Evolutionary conservation across 2,888 invertebrate genomes (phyloP).

Genomic region (Nomada hirtipes): DNA sequence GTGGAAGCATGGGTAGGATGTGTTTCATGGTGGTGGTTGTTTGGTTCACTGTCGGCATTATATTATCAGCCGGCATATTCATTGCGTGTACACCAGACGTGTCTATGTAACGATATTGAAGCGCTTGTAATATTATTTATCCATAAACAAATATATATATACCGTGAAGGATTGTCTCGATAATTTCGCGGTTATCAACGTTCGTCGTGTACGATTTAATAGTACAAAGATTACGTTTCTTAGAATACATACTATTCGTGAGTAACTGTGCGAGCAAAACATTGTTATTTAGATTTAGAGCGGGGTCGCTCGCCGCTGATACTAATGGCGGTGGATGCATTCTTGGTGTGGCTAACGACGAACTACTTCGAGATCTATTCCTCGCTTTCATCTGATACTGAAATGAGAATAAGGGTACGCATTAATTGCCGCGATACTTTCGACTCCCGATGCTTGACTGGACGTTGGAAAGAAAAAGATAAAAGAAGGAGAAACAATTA

Average conservation of each 20-base stretch:
- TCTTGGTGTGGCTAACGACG: slow-evolving; percentile 84
- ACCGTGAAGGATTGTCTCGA: slow-evolving; percentile 34
- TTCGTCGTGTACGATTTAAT: slow-evolving; percentile 5
- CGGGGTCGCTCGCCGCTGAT: slow-evolving; percentile 91
- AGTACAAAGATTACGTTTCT: slow-evolving; percentile 48
- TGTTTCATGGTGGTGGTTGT: slow-evolving; percentile 83
- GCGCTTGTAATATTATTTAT: slow-evolving; percentile 55
- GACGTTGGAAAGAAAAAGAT: not conserved
- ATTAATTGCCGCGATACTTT: not conserved
- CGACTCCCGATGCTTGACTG: too few relatives aligned
- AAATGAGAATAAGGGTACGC: slow-evolving; percentile 26
- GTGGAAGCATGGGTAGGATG: slow-evolving; percentile 85
- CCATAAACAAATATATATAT: slow-evolving; percentile 25
- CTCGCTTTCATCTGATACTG: slow-evolving; percentile 84
- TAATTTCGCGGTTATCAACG: slow-evolving; percentile 4
- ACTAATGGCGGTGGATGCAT: slow-evolving; percentile 88
- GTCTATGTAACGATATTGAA: slow-evolving; percentile 70
- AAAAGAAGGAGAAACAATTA: not conserved
- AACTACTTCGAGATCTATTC: slow-evolving; percentile 86
- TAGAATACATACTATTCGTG: slow-evolving; percentile 87
- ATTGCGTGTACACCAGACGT: slow-evolving; percentile 85
- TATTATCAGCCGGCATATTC: slow-evolving; percentile 84
- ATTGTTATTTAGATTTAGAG: slow-evolving; percentile 88
- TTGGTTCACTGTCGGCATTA: slow-evolving; percentile 73
- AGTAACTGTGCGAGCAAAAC: slow-evolving; percentile 94